Base-by-base conservation (phyloP, 2,797 vertebrate genomes). In the Intellagama lesueurii region DNA sequence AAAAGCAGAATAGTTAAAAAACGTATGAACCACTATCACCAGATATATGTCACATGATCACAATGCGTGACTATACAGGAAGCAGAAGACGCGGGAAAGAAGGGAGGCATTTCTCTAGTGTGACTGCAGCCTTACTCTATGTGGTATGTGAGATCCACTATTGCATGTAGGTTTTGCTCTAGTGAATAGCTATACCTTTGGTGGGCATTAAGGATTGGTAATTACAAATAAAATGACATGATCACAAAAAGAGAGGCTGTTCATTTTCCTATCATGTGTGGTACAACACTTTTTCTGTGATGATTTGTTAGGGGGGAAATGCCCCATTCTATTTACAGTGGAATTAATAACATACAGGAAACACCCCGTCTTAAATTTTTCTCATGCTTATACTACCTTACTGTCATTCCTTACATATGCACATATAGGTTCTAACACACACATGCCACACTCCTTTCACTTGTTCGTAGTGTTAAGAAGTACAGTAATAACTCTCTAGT, bases 381-480 rank as follows among this genome's bases (percentile, higher is more conserved):
- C 12, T 60, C 32, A 84, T 90, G 44, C 84, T 73, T 72, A 56
- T 70, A 0, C 22, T 82, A 22, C 69, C 70, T 83, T 89, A 26
- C 89, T 88, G n/a, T 56, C 47, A 4, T 68, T 88, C 72, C 70
- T 28, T 32, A 28, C 3, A 70, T 24, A 28, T 6, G 0, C 69
- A 70, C 88, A 11, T n/a, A 32, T 72, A 72, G 32, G 47, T 0
- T 0, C 3, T 7, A 0, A 0, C 6, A 52, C 5, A 19, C 17
- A 75, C 0, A 8, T 2, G 19, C 7, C 8, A 26, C 11, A 7
- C 92, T 91, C 90, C 2, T 70, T 79, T 78, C 89, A 95, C 92
- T 93, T 90, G 35, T 95, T 94, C 88, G 4, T 76, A 92, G 94
- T 26, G 94, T 94, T 97, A 96, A 95, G 92, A 94, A 95, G 91